These are phyloP conservation scores for Acanthis flammea DNA, from an alignment of 2,797 vertebrate genomes.

Conservation along the genomic window DNA sequence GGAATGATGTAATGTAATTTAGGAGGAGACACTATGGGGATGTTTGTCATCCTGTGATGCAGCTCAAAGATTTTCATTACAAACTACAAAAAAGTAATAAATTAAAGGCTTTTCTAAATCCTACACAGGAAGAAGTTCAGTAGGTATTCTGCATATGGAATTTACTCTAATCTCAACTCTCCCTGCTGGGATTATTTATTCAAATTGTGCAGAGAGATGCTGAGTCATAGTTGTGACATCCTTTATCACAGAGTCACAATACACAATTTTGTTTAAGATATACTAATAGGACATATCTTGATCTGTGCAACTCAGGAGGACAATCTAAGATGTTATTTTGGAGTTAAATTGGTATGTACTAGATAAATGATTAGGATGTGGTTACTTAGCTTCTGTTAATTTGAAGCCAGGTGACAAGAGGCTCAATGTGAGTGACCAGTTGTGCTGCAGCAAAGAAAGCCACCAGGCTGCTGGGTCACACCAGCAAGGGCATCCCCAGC, in stretches of 20 bases:
- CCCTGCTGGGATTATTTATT: slow-evolving; percentile 2
- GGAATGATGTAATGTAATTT: not conserved
- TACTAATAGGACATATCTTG: not conserved
- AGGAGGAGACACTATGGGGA: not conserved
- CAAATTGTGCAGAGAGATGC: not conserved
- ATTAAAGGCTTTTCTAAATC: not conserved
- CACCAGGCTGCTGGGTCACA: not conserved
- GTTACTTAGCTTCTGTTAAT: not conserved
- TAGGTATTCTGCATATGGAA: not conserved
- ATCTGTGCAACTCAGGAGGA: not conserved
- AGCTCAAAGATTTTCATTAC: not conserved
- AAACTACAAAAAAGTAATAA: not conserved
- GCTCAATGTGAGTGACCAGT: not conserved
- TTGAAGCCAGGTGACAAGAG: not conserved
- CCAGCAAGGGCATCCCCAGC: not conserved
- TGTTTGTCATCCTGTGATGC: not conserved
- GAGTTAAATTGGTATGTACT: not conserved
- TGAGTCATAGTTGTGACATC: not conserved
- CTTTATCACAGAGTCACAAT: not conserved
- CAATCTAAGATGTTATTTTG: not conserved
- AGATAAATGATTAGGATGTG: not conserved
- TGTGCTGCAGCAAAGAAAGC: not conserved
- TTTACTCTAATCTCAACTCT: not conserved
- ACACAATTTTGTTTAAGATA: not conserved
- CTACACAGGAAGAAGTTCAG: not conserved